These are phyloP conservation scores for Phycodurus eques DNA, from an alignment of 2,113 vertebrate genomes.

Conservation along the genomic window DNA sequence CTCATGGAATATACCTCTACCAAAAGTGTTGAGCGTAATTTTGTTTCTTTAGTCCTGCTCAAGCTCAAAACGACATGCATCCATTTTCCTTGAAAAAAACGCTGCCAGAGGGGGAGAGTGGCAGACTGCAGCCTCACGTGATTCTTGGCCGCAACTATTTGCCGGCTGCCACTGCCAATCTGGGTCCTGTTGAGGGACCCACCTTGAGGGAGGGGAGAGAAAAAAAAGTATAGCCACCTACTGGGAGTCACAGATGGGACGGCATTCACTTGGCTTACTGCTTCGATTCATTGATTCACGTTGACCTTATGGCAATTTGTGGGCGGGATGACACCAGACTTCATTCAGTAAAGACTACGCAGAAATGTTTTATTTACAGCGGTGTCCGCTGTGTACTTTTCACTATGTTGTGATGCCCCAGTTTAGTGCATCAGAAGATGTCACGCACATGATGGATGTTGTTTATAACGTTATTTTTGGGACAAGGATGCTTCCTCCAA, in stretches of 20 bases:
- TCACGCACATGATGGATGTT: slow-evolving; percentile 19
- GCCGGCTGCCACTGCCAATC: slow-evolving; percentile 57
- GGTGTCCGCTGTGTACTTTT: background rate
- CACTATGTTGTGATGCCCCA: background rate
- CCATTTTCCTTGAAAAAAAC: slow-evolving; percentile 16
- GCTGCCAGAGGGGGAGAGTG: slow-evolving; percentile 38
- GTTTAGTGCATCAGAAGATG: slow-evolving; percentile 3
- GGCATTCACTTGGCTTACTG: slow-evolving; percentile 29
- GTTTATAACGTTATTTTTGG: slow-evolving; percentile 28
- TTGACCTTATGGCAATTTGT: slow-evolving; percentile 39
- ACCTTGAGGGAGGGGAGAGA: slow-evolving; percentile 18
- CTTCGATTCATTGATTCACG: slow-evolving; percentile 53
- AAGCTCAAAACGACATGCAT: background rate
- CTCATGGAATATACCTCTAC: slow-evolving; percentile 5
- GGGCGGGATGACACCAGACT: slow-evolving; percentile 9
- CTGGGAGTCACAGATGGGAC: slow-evolving; percentile 50
- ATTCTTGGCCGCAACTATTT: slow-evolving; percentile 43
- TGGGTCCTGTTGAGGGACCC: slow-evolving; percentile 48
- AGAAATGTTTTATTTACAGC: background rate
- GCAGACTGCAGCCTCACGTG: slow-evolving; percentile 64
- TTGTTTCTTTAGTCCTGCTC: slow-evolving; percentile 7
- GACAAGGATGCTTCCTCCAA: slow-evolving; percentile 2
- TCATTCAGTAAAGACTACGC: slow-evolving; percentile 26
- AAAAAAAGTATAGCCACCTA: background rate
- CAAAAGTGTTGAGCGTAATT: background rate